phyloP scores from a whole-genome alignment of 2,797 vertebrate genomes.

The Melanotaenia trifasciata region DNA sequence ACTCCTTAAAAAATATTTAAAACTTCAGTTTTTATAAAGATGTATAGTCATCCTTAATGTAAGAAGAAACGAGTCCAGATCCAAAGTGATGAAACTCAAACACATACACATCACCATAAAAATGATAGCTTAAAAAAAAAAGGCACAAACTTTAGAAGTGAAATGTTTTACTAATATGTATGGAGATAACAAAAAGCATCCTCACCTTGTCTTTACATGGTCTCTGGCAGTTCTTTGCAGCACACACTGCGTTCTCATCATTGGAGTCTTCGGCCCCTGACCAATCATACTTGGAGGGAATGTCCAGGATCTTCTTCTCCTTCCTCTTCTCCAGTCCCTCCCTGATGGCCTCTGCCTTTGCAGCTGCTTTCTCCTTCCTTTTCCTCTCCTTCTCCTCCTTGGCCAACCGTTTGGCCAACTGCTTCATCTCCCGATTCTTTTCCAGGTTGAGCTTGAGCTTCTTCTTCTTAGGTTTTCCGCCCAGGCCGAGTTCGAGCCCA shows the following conservation, averaged over 20 bases:
- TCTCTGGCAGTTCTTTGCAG: conserved; percentile 95
- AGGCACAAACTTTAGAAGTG: not conserved
- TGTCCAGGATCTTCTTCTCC: conserved; percentile 96
- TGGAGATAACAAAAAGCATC: not conserved
- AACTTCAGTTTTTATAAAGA: conserved; percentile 17
- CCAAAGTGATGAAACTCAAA: not conserved
- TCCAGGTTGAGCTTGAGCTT: conserved; percentile 94
- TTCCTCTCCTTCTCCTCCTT: conserved; percentile 98
- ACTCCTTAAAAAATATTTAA: not conserved
- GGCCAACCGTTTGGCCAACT: conserved; percentile 94
- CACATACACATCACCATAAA: not conserved
- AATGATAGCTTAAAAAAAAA: not conserved
- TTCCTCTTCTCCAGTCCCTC: conserved; percentile 93
- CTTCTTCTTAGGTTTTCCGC: conserved; percentile 95
- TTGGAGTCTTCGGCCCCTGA: conserved; percentile 98
- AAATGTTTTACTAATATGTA: not conserved
- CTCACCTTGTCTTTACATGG: conserved; percentile 98
- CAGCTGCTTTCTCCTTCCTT: conserved; percentile 91
- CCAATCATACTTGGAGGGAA: conserved; percentile 99
- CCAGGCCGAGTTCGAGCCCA: conserved; percentile 77
- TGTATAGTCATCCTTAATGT: conserved; percentile 14
- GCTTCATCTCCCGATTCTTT: conserved; percentile 95
- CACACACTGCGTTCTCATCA: conserved; percentile 97
- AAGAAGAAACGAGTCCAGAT: not conserved
- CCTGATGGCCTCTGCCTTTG: conserved; percentile 90